Percentiles rank a stretch among this genome's conserved stretches.
These are phyloP conservation scores for Sicus ferrugineus DNA, from an alignment of 2,888 invertebrate genomes.

Conservation along the genomic window DNA sequence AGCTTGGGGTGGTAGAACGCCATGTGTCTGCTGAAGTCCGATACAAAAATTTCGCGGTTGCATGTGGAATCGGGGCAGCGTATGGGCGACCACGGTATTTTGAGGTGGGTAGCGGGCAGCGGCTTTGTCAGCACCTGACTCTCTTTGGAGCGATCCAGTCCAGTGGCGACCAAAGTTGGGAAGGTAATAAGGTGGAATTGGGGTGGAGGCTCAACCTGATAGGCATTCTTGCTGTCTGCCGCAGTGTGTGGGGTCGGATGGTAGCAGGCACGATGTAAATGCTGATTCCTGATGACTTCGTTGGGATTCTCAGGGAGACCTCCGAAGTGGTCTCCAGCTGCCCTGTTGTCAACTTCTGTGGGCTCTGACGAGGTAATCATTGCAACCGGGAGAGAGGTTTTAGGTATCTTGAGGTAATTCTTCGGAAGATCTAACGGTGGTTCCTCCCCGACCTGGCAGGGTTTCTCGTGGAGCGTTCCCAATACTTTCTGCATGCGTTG, in stretches of 20 bases:
- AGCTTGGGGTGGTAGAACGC: slow-evolving; percentile 51
- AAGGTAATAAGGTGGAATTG: slow-evolving; percentile 47
- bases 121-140: slow-evolving; percentile 34
- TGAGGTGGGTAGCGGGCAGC: slow-evolving; percentile 37
- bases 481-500: slow-evolving; percentile 43
- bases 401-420: slow-evolving; percentile 31
- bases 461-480: slow-evolving; percentile 42
- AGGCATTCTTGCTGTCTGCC: slow-evolving; percentile 6
- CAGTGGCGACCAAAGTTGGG: slow-evolving; percentile 28
- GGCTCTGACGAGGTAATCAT: not conserved
- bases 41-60: slow-evolving; percentile 49
- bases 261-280: slow-evolving; percentile 41
- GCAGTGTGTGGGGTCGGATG: slow-evolving; percentile 19
- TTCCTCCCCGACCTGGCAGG: slow-evolving; percentile 27
- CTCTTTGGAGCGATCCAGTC: slow-evolving; percentile 35
- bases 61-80: slow-evolving; percentile 54
- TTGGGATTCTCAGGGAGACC: slow-evolving; percentile 17
- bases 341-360: not conserved
- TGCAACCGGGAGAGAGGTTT: not conserved
- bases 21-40: slow-evolving; percentile 56
- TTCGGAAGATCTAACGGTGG: slow-evolving; percentile 21
- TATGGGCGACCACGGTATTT: slow-evolving; percentile 50
- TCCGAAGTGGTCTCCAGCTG: not conserved
- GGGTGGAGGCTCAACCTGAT: slow-evolving; percentile 35
- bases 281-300: slow-evolving; percentile 26